These are phyloP conservation scores for Brienomyrus brachyistius DNA, from an alignment of 2,113 vertebrate species.

Conservation along the genomic window DNA sequence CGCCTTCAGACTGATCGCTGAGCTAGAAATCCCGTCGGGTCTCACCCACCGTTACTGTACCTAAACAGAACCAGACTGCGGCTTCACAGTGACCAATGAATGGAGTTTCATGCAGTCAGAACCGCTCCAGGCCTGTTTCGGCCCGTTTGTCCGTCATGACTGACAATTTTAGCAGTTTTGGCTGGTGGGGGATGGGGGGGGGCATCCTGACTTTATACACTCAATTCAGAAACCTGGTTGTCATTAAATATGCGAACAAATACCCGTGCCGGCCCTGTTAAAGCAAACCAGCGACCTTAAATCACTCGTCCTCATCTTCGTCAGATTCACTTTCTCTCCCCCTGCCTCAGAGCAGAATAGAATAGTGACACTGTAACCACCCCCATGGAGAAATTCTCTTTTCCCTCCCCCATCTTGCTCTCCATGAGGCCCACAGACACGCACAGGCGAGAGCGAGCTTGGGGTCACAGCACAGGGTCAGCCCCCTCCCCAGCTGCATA, in stretches of 20 bases:
- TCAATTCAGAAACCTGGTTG: background rate
- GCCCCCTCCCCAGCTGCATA: background rate
- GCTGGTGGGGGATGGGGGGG: background rate
- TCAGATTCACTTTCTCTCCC: background rate
- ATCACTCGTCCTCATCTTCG: background rate
- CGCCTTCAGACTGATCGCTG: background rate
- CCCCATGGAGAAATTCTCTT: background rate
- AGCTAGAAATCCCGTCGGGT: background rate
- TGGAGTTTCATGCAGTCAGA: background rate
- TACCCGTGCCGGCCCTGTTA: background rate
- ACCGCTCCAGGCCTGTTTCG: background rate
- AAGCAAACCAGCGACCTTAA: background rate
- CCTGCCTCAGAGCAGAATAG: background rate
- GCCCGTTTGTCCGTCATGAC: background rate
- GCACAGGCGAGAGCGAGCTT: background rate
- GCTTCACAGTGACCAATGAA: background rate
- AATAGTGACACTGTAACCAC: background rate
- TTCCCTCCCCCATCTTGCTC: no score
- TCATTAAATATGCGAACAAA: background rate
- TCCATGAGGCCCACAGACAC: background rate
- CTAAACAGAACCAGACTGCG: background rate
- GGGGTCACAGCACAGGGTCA: background rate
- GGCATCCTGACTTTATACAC: background rate
- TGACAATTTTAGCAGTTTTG: background rate
- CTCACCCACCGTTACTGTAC: background rate